A percentile compares a stretch with the other conserved stretches of the same genome.
Conservation (phyloP, 2,113 vertebrate genomes). For the Caranx ignobilis region DNA sequence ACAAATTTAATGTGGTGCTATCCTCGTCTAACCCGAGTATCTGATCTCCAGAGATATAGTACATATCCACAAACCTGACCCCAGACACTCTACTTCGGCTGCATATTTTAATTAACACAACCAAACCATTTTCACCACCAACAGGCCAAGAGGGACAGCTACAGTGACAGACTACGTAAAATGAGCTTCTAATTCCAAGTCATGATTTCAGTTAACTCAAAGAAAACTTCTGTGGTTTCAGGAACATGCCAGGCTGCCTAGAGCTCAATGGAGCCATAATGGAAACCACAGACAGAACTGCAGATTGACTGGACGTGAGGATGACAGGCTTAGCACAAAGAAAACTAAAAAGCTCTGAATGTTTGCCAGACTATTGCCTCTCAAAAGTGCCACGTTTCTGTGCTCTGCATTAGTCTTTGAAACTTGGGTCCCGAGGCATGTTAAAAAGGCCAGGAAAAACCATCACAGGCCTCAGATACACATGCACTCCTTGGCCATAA, state of each 20-base stretch:
- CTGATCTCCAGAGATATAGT: not conserved
- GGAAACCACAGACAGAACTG: slow-evolving; percentile 73
- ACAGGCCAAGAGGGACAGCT: slow-evolving; percentile 41
- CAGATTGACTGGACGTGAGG: slow-evolving; percentile 72
- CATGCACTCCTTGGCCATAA: slow-evolving; percentile 43
- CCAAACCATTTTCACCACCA: slow-evolving; percentile 35
- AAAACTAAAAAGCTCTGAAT: slow-evolving; percentile 64
- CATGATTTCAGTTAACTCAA: slow-evolving; percentile 74
- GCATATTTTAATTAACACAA: slow-evolving; percentile 45
- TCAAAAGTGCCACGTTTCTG: slow-evolving; percentile 54
- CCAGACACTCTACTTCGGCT: slow-evolving; percentile 9
- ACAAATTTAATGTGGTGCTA: not conserved
- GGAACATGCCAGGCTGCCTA: slow-evolving; percentile 56
- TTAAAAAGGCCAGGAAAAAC: slow-evolving; percentile 62
- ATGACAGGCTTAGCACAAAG: slow-evolving; percentile 72
- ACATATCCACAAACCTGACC: not conserved
- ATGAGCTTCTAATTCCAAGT: slow-evolving; percentile 70
- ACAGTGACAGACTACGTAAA: slow-evolving; percentile 59
- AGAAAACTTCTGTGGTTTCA: slow-evolving; percentile 72
- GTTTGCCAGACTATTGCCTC: slow-evolving; percentile 61
- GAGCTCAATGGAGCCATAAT: slow-evolving; percentile 66
- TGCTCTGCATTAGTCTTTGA: slow-evolving; percentile 61
- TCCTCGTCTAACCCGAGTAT: slow-evolving; percentile 10
- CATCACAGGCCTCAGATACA: slow-evolving; percentile 59
- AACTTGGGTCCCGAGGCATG: slow-evolving; percentile 46